phyloP scores from a whole-genome alignment of 2,888 invertebrate genomes.

The Salpingus planirostris region DNA sequence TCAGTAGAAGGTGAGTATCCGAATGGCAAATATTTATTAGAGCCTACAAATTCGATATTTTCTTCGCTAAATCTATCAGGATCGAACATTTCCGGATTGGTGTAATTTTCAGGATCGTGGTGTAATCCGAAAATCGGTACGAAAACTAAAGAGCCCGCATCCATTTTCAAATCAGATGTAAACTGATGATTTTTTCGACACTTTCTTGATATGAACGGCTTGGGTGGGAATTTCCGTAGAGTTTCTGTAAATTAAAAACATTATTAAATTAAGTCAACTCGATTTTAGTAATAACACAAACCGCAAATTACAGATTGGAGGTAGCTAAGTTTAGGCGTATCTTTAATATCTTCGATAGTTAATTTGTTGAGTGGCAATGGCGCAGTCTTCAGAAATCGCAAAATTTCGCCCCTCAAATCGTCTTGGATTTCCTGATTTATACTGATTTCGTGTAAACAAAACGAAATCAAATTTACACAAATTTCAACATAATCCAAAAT shows the following conservation, averaged over 20 bases:
- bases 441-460: constrained; percentile 21
- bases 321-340: constrained; percentile 2
- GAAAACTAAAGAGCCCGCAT: constrained; percentile 16
- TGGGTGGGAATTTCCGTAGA: constrained; percentile 23
- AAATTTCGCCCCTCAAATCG: constrained; percentile 21
- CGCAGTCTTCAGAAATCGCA: constrained; percentile 19
- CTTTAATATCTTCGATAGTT: too few relatives aligned
- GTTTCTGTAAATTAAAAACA: constrained; percentile 19
- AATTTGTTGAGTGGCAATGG: too few relatives aligned
- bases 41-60: constrained; percentile 10
- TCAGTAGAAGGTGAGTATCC: too few relatives aligned
- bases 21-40: constrained; percentile 19
- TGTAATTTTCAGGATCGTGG: constrained; percentile 19
- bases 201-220: constrained; percentile 16
- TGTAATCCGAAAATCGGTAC: constrained; percentile 22
- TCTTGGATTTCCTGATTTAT: constrained; percentile 20
- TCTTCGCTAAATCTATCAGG: constrained; percentile 23
- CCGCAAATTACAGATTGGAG: constrained; percentile 11
- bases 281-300: constrained; percentile 2
- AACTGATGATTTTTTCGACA: constrained; percentile 8
- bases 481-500: constrained; percentile 9
- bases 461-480: constrained; percentile 15
- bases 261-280: constrained; percentile 1
- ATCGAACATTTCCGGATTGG: constrained; percentile 22
- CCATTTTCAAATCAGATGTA: too few relatives aligned